Conservation (phyloP, 37 sponge, comb jelly and placozoan species). For the Tethya wilhelma region DNA sequence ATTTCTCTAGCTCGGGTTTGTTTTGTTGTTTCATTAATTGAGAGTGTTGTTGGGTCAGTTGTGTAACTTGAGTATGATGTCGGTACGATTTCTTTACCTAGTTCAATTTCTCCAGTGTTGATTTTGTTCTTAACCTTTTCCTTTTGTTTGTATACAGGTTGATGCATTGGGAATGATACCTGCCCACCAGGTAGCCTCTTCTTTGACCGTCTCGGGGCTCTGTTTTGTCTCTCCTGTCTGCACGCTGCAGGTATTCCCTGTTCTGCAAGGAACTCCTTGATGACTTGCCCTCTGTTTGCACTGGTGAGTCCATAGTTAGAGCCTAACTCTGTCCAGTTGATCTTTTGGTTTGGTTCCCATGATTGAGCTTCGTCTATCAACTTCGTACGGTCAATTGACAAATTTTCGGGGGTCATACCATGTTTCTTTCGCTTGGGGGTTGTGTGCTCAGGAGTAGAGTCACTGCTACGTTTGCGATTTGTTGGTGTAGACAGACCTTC, state of each 20-base stretch:
- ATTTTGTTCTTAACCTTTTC: conserved; percentile 10
- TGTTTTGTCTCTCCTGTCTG: neutral
- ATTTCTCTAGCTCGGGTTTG: conserved; percentile 8
- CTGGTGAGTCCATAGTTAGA: conserved; percentile 9
- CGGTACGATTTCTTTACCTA: conserved; percentile 32
- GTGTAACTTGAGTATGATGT: conserved; percentile 1
- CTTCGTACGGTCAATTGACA: neutral
- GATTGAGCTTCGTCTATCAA: conserved; percentile 19
- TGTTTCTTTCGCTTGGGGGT: conserved; percentile 5
- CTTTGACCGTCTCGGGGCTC: conserved; percentile 4
- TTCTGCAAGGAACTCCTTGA: conserved; percentile 25
- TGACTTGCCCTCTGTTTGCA: conserved; percentile 22
- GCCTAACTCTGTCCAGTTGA: conserved; percentile 31
- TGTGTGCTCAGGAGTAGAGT: neutral
- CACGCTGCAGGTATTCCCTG: conserved; percentile 13
- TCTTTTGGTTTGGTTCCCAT: conserved; percentile 13
- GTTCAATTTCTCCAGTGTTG: neutral
- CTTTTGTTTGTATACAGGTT: conserved; percentile 7
- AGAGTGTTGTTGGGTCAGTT: neutral
- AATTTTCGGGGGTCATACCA: neutral
- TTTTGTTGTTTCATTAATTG: conserved; percentile 2
- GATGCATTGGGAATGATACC: conserved; percentile 26
- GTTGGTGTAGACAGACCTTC: conserved; percentile 8
- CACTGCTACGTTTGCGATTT: neutral
- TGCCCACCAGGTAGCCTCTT: conserved; percentile 1